These are phyloP conservation scores for Drosophila pseudoananassae DNA, from an alignment of 1,140 invertebrate species.

Conservation along the genomic window DNA sequence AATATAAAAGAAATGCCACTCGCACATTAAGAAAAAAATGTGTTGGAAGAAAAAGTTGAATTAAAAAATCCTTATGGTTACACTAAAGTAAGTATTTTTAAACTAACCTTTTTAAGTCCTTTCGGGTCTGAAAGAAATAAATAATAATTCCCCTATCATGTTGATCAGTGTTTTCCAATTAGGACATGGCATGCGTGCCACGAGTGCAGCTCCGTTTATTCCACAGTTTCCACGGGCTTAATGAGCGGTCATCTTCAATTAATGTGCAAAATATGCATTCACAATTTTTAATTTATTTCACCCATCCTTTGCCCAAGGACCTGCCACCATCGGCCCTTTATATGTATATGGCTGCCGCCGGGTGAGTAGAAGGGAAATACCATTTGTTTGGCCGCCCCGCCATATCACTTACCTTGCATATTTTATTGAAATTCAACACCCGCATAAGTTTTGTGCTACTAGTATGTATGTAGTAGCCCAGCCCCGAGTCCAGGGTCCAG, in stretches of 20 bases:
- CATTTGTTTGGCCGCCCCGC: neutral
- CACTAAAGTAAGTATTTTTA: too few species aligned
- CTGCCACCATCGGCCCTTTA: neutral
- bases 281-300: slow-evolving; percentile 58
- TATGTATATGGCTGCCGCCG: neutral
- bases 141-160: neutral
- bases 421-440: slow-evolving; percentile 78
- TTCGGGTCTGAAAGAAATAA: too few species aligned
- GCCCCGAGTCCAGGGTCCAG: neutral
- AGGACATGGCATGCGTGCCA: slow-evolving; percentile 50
- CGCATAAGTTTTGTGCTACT: slow-evolving; percentile 74
- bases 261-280: slow-evolving; percentile 60
- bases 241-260: slow-evolving; percentile 65
- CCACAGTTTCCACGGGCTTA: slow-evolving; percentile 52
- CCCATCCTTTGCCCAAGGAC: slow-evolving; percentile 7
- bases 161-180: slow-evolving; percentile 44
- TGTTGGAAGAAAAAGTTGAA: too few species aligned
- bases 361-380: neutral
- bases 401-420: slow-evolving; percentile 68
- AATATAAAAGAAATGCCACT: too few species aligned
- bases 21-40: too few species aligned
- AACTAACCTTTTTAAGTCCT: too few species aligned
- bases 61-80: too few species aligned
- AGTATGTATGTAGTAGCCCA: slow-evolving; percentile 17
- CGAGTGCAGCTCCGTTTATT: slow-evolving; percentile 49